Evolutionary conservation across 1,140 invertebrate genomes (phyloP).

Genomic region (Drosophila leontia): DNA sequence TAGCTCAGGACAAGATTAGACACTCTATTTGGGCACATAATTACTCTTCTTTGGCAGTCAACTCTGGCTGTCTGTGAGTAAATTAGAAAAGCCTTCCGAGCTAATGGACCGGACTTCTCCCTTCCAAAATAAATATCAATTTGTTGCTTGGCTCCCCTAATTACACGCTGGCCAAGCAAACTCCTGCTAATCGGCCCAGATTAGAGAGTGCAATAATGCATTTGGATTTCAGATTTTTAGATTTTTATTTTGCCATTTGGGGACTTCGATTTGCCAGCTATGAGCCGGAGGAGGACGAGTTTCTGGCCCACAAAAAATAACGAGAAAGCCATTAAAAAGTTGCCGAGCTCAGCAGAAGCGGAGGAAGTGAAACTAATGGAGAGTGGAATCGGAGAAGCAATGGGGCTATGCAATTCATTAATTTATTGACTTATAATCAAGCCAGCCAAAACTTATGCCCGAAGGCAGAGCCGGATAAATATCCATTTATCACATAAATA

Average conservation of each 20-base stretch:
- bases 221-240: conserved; percentile 13
- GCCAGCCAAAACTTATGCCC: conserved; percentile 53
- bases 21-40: conserved; percentile 8
- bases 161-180: conserved; percentile 18
- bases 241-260: conserved; percentile 23
- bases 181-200: conserved; percentile 22
- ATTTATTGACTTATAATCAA: conserved; percentile 80
- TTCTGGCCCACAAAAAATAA: conserved; percentile 32
- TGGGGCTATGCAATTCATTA: conserved; percentile 68
- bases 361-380: conserved; percentile 33
- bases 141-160: conserved; percentile 34
- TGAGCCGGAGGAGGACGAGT: conserved; percentile 16
- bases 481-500: conserved; percentile 62
- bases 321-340: conserved; percentile 53
- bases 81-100: conserved; percentile 6
- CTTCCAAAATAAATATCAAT: conserved; percentile 43
- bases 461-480: conserved; percentile 54
- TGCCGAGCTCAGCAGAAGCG: conserved; percentile 35
- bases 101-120: conserved; percentile 14
- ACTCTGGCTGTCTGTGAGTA: conserved; percentile 6
- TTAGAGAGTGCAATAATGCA: conserved; percentile 45
- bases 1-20: neutral
- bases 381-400: conserved; percentile 10
- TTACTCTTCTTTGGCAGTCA: conserved; percentile 8
- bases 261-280: conserved; percentile 30